phyloP scores from a whole-genome alignment of 2,797 vertebrate genomes.

The Ceyx erithaca region DNA sequence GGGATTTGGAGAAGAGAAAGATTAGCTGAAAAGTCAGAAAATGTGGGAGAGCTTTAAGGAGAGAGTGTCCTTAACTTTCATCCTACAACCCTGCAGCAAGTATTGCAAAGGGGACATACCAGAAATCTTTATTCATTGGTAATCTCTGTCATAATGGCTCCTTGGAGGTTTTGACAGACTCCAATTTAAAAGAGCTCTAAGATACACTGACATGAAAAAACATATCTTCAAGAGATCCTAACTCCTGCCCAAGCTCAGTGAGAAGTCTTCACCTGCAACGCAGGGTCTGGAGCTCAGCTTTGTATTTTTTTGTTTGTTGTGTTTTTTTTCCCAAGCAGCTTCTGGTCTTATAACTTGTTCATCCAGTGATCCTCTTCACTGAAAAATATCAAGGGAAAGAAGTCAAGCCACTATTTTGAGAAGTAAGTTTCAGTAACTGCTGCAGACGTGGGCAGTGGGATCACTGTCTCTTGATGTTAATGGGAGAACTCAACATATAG shows the following conservation, averaged over 20 bases:
- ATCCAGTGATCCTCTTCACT: not conserved
- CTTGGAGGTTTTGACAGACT: not conserved
- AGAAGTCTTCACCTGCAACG: not conserved
- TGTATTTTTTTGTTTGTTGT: not conserved
- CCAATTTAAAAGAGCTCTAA: slow-evolving; percentile 11
- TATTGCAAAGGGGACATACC: not conserved
- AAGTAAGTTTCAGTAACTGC: not conserved
- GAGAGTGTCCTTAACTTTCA: slow-evolving; percentile 16
- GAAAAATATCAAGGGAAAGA: not conserved
- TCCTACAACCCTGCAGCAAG: not conserved
- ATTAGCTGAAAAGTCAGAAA: slow-evolving; percentile 36
- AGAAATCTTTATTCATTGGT: slow-evolving; percentile 22
- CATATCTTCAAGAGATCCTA: not conserved
- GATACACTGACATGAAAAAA: not conserved
- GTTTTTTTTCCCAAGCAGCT: not conserved
- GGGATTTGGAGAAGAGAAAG: not conserved
- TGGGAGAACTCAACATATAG: not conserved
- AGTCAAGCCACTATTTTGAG: not conserved
- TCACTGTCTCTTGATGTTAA: not conserved
- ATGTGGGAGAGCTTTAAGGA: slow-evolving; percentile 9
- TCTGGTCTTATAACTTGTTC: not conserved
- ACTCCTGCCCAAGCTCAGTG: not conserved
- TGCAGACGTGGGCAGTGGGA: not conserved
- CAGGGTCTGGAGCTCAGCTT: not conserved
- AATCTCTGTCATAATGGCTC: slow-evolving; percentile 9